Conservation (phyloP, 1,140 invertebrate genomes). For the Marisa cornuarietis region DNA sequence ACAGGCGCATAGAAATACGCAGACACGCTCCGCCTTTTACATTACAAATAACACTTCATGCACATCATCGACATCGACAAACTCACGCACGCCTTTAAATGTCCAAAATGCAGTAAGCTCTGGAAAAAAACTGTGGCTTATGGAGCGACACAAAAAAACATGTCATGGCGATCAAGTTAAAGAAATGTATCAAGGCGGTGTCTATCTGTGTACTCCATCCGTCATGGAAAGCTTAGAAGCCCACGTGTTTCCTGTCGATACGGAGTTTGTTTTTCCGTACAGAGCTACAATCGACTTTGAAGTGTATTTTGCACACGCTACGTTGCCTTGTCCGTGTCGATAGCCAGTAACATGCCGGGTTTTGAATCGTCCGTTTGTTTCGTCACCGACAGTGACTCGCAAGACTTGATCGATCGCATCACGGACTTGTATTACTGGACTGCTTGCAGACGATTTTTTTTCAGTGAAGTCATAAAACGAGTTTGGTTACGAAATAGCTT, state of each 20-base stretch:
- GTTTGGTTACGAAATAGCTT: too few relatives aligned
- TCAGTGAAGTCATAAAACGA: too few relatives aligned
- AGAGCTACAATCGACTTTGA: constrained; percentile 9
- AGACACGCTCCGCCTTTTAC: not conserved
- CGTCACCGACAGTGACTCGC: not conserved
- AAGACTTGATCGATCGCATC: not conserved
- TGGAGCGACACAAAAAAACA: not conserved
- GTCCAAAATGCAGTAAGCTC: not conserved
- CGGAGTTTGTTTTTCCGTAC: not conserved
- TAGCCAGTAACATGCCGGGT: not conserved
- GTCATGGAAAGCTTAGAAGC: not conserved
- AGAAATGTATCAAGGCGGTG: not conserved
- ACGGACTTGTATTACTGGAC: too few relatives aligned
- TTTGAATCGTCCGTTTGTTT: not conserved
- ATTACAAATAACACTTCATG: not conserved
- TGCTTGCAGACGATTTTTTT: too few relatives aligned
- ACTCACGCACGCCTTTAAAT: not conserved
- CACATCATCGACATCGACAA: constrained; percentile 7
- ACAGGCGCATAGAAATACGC: not conserved
- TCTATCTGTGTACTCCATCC: not conserved
- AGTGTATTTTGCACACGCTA: too few relatives aligned
- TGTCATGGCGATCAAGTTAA: constrained; percentile 1
- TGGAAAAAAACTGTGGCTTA: not conserved
- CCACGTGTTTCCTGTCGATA: not conserved
- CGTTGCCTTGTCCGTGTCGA: not conserved